Conservation (phyloP, 2,113 vertebrate species). For the human region GRCh38 chr7:145057001-145057500, state of each 20-base stretch:
- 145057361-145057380: neutral
- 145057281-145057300: accelerated
- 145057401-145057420: neutral
- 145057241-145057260: neutral
- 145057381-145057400: neutral
- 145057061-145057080: neutral
- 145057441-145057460: neutral
- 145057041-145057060: neutral
- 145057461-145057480: neutral
- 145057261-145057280: neutral
- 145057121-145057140: neutral
- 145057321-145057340: neutral
- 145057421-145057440: neutral
- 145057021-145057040: neutral
- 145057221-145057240: neutral
- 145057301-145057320: neutral
- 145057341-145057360: neutral
- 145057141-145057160: neutral
- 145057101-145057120: neutral
- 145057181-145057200: neutral
- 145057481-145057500: neutral
- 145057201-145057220: neutral
- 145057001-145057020: neutral
- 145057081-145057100: neutral
- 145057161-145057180: accelerated